Conservation (phyloP, 2,113 vertebrate genomes). For the Cavia porcellus region DNA sequence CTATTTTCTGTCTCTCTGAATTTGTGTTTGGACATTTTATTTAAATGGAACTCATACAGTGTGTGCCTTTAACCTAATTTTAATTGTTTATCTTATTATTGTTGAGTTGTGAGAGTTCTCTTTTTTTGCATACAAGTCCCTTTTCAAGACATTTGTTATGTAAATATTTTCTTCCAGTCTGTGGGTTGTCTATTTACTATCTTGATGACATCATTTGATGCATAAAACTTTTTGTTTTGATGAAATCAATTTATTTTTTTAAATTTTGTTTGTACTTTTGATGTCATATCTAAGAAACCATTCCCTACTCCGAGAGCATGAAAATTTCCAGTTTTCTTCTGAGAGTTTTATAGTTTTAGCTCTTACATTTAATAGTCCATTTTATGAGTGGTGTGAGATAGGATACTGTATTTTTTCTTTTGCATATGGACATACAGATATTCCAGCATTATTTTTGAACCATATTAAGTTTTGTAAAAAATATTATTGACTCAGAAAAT, state of each 20-base stretch:
- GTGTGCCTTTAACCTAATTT: slow-evolving; percentile 8
- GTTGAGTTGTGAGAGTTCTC: neutral
- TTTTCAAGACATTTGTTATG: neutral
- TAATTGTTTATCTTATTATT: neutral
- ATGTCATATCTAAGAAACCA: neutral
- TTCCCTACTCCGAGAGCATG: neutral
- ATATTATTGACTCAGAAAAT: neutral
- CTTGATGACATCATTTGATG: neutral
- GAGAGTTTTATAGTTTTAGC: slow-evolving; percentile 42
- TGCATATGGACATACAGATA: neutral
- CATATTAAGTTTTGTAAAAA: slow-evolving; percentile 32
- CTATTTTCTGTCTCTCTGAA: neutral
- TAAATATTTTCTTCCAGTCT: neutral
- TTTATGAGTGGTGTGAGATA: neutral
- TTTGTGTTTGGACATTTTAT: neutral
- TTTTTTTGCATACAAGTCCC: neutral
- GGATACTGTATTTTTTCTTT: neutral
- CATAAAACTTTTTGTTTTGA: neutral
- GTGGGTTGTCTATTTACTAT: neutral
- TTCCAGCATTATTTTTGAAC: slow-evolving; percentile 8
- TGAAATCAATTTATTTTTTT: neutral
- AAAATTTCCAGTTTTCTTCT: slow-evolving; percentile 4
- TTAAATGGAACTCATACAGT: neutral
- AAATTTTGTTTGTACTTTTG: neutral
- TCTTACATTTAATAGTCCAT: slow-evolving; percentile 10